These are phyloP conservation scores for Chaetodon trifasciatus DNA, from an alignment of 2,797 vertebrate species.

Conservation along the genomic window DNA sequence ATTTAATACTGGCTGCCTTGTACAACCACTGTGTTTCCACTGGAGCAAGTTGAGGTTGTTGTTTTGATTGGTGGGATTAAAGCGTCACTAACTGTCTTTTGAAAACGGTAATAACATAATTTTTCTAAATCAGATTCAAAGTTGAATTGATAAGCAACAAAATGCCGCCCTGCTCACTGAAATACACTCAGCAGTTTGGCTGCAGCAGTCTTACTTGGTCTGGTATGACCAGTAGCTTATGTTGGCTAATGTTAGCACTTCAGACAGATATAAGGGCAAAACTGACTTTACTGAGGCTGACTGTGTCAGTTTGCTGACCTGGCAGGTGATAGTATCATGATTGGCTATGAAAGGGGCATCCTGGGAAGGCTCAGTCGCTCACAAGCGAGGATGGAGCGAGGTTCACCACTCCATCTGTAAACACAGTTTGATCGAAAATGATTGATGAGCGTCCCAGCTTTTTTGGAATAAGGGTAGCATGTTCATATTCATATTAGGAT, in stretches of 20 bases:
- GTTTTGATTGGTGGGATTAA: background rate
- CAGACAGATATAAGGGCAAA: no score
- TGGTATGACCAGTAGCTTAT: background rate
- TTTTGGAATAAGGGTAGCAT: no score
- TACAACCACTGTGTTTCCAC: constrained; percentile 6
- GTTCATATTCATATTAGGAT: background rate
- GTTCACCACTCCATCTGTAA: no score
- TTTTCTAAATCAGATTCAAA: background rate
- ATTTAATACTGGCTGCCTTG: constrained; percentile 2
- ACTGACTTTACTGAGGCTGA: no score
- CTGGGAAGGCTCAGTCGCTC: no score
- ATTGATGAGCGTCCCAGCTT: no score
- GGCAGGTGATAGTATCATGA: no score
- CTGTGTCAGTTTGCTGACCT: no score
- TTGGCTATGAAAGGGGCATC: no score
- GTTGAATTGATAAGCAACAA: background rate
- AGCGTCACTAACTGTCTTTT: background rate
- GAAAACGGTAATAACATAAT: background rate
- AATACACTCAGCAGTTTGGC: background rate
- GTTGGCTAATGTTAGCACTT: no score
- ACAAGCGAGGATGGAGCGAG: no score
- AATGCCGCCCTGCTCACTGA: background rate
- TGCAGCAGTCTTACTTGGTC: background rate
- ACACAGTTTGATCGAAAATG: no score
- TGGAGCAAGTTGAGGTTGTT: background rate